Base-by-base conservation (phyloP, 2,113 vertebrate species). In the Antennarius striatus region DNA sequence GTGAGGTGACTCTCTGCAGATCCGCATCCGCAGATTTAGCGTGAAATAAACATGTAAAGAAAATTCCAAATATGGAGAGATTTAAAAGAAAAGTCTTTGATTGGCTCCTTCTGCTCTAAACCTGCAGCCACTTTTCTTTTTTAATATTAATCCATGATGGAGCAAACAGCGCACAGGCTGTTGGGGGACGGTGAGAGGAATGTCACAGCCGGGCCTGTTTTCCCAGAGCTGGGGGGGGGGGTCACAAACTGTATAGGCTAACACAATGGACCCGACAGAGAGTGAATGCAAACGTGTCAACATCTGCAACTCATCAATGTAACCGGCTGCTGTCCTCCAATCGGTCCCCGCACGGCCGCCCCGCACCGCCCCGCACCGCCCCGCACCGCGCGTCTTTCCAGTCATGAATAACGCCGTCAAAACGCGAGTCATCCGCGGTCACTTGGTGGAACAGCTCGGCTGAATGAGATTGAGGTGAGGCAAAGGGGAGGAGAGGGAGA, bases 231-330 rank as follows among this genome's bases (percentile, higher is more conserved):
- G 63, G 49, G 39, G 14, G 40, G 8, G 42, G 14, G 40, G 8
- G 42, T 43, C 10, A 9, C 10, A 12, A 11, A 7, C 42, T 43
- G 42, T 43, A 43, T 11, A 11, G 7, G 42, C 42, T 3, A 11
- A 43, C 42, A 11, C 42, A 43, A 43, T 43, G 39, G 39, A 43
- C 72, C 72, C 68, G 50, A 70, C 58, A 72, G 45, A 68, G 60
- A 58, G 53, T 72, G 66, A 82, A 86, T 88, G 92, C 58, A 91
- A 92, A 93, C 92, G 92, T 93, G 92, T 92, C 92, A 91, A 92
- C 91, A 93, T 92, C 90, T 93, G 91, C 83, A 92, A 90, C 75
- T 87, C 82, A 92, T 92, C 90, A 90, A 63, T 68, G 82, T 75
- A 72, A 69, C 69, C 28, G 67, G 58, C 64, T 56, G 64, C 59